A percentile compares a stretch with the other conserved stretches of the same genome.
Evolutionary conservation across 2,888 invertebrate genomes (phyloP).

Genomic region (Drosophila vallismaia): DNA sequence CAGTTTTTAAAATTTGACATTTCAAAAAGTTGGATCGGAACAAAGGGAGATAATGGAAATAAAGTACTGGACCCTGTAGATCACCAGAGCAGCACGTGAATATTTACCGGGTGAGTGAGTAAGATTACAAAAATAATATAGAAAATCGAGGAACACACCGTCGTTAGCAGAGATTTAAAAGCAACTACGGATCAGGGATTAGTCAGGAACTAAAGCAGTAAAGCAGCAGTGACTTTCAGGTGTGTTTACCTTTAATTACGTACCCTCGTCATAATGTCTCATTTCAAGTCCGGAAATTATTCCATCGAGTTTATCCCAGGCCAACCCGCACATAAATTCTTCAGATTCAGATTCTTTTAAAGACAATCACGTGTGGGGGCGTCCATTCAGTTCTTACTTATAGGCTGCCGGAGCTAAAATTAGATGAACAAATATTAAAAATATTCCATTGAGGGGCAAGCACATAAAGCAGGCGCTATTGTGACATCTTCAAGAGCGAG

Average conservation of each 20-base stretch:
- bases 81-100: constrained; percentile 3
- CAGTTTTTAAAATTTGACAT: not conserved
- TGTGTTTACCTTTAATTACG: constrained; percentile 8
- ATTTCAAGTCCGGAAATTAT: constrained; percentile 27
- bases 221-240: too few relatives aligned
- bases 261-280: constrained; percentile 13
- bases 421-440: constrained; percentile 45
- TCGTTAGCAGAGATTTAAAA: not conserved
- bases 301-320: constrained; percentile 20
- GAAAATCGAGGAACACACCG: constrained; percentile 2
- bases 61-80: not conserved
- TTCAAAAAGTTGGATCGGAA: not conserved
- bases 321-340: constrained; percentile 32
- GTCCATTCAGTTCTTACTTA: constrained; percentile 46
- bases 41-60: not conserved
- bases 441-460: constrained; percentile 40
- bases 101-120: not conserved
- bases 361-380: constrained; percentile 52
- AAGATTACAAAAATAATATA: not conserved
- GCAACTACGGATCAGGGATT: too few relatives aligned
- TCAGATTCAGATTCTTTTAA: constrained; percentile 10
- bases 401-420: constrained; percentile 41
- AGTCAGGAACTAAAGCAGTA: too few relatives aligned
- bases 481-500: constrained; percentile 31
- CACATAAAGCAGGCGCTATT: constrained; percentile 23